phyloP scores from a whole-genome alignment of 2,113 vertebrate genomes.

The Perca schrenkii region DNA sequence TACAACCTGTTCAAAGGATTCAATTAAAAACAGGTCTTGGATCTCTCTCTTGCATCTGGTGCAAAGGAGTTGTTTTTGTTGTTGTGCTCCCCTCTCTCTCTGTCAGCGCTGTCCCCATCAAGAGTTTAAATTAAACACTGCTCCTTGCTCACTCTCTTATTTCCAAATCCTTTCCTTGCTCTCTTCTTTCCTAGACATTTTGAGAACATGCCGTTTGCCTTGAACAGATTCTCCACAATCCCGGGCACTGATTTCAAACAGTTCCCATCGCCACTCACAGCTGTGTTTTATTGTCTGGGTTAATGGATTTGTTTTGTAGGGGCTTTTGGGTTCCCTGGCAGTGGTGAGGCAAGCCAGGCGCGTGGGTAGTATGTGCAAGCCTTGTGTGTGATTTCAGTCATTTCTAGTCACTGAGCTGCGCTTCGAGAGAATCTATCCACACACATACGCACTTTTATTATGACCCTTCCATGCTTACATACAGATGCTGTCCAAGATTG shows the following conservation, averaged over 20 bases:
- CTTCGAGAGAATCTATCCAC: slow-evolving; percentile 38
- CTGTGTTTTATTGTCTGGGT: slow-evolving; percentile 81
- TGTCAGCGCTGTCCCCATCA: slow-evolving; percentile 47
- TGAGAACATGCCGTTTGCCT: slow-evolving; percentile 60
- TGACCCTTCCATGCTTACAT: slow-evolving; percentile 6
- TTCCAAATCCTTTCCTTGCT: slow-evolving; percentile 34
- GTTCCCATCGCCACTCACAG: slow-evolving; percentile 72
- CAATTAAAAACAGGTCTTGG: slow-evolving; percentile 52
- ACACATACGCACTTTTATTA: neutral
- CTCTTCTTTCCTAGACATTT: slow-evolving; percentile 30
- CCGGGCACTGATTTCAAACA: slow-evolving; percentile 73
- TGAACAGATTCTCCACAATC: slow-evolving; percentile 64
- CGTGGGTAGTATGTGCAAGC: slow-evolving; percentile 61
- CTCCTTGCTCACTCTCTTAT: slow-evolving; percentile 44
- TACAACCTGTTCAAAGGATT: slow-evolving; percentile 74
- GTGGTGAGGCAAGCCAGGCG: slow-evolving; percentile 64
- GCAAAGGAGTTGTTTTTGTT: slow-evolving; percentile 53
- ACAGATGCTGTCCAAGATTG: slow-evolving; percentile 17
- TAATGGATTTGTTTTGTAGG: slow-evolving; percentile 84
- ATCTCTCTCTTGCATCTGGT: slow-evolving; percentile 56
- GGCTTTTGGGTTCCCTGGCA: slow-evolving; percentile 78
- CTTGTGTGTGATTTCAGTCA: slow-evolving; percentile 60
- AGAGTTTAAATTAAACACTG: slow-evolving; percentile 63
- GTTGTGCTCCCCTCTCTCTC: slow-evolving; percentile 56
- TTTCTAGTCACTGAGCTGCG: slow-evolving; percentile 46